Base-by-base conservation (phyloP, 2,113 vertebrate genomes). In the Sturnira hondurensis region DNA sequence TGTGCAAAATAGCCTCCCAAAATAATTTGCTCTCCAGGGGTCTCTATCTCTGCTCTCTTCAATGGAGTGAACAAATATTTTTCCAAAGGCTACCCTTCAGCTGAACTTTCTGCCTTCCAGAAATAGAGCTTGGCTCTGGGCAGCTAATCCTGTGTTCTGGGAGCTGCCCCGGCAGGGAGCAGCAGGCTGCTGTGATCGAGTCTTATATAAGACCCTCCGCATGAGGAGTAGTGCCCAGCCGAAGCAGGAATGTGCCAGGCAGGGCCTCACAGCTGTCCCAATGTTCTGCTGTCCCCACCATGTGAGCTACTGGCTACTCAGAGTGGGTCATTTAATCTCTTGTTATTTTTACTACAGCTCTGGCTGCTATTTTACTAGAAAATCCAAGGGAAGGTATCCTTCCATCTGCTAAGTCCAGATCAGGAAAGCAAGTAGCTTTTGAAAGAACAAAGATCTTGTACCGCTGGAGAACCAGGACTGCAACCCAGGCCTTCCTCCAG, bases 81-180 rank as follows among this genome's bases (percentile, higher is more conserved):
- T 90, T 68, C 45, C 81, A 71, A 76, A 76, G 74, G 65, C 50
- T 84, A 87, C 74, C 41, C 84, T 93, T 68, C 43, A n/a, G 68
- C 47, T 97, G 95, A 95, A 96, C 94, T 94, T 93, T 93, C 88
- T 94, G 77, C 86, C 58, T 97, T 96, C 95, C 95, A 96, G 94
- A 97, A 97, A 97, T 91, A 97, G 96, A 96, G 77, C 28, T 5
- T 86, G 71, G 63, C 61, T 68, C 7, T 61, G 22, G 78, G 13
- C 26, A 6, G 80, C 36, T 96, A 80, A 96, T 76, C 83, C 86
- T 70, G 43, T 36, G 67, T 15, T 52, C 96, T 89, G 63, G 33
- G 91, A 78, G 83, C 77, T 76, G 68, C 24, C 71, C 83, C 20
- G 3, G 19, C 45, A 82, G 82, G 76, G 80, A 85, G 61, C 71